Evolutionary conservation across 2,888 invertebrate genomes (phyloP), one percentile per base, ranked within the genome.

Genomic region (Mesoligia furuncula): DNA sequence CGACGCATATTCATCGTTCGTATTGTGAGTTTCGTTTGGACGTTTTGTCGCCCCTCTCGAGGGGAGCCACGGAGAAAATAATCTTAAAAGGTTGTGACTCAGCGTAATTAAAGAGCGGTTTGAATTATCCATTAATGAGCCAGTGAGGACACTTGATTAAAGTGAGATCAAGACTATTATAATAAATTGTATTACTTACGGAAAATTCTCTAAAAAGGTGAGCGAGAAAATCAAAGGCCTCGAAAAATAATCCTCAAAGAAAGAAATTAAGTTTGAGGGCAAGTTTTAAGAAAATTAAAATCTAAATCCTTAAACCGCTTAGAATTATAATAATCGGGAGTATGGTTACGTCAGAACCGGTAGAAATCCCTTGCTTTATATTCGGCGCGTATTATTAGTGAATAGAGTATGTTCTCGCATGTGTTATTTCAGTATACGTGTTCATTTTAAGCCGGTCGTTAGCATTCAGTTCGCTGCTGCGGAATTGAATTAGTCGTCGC

Each of bases 401-500:
- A 83, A 81, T 83, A 83, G 75, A 83, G 85, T 85, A 79, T 84
- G 85, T 82, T 85, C 79, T 82, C 75, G 83, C 84, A 87, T 90
- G 85, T 89, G 88, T 86, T 87, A 90, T 90, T 90, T 90, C 85
- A 87, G 84, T 83, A 87, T 86, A 88, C 90, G 88, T 90, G 90
- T 87, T 90, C 89, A 90, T 89, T 89, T 90, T 89, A 90, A 90
- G 89, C 86, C 79, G 82, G 86, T 90, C 88, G 90, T 93, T 92
- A 91, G 91, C 90, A 93, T 92, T 93, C 92, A 86, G 92, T 88
- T 88, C 90, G 86, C 86, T 87, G 85, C 85, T 83, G 78, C 77
- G 86, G 88, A 89, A 92, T 93, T 93, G 92, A 92, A 92, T 93
- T 92, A 93, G 90, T 88, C 90, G 85, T 81, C 81, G 81, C 80